phyloP scores from a whole-genome alignment of 2,113 vertebrate genomes.

The Oplegnathus fasciatus region DNA sequence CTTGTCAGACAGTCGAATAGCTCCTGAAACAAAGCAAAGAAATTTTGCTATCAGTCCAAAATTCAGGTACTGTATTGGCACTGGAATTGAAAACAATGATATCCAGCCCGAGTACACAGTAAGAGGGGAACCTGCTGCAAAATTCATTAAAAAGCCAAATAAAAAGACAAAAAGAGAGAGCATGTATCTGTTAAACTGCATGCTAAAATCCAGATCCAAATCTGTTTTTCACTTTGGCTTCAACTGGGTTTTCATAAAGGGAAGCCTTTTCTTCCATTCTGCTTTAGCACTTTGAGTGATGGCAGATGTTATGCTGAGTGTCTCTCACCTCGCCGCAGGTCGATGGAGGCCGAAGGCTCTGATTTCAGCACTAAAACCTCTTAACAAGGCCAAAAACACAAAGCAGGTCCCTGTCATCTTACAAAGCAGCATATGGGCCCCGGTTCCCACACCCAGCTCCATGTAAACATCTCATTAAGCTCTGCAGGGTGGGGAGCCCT shows the following conservation, averaged over 20 bases:
- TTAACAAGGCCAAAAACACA: conserved; percentile 53
- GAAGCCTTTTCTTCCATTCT: neutral
- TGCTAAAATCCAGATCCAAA: neutral
- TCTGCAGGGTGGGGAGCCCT: conserved; percentile 37
- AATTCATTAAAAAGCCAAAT: neutral
- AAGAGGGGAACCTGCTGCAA: neutral
- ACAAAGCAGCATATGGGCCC: conserved; percentile 56
- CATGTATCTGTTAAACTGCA: neutral
- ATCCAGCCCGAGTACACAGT: neutral
- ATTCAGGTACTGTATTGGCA: neutral
- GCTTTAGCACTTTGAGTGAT: neutral
- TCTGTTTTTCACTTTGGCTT: neutral
- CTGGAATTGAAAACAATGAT: neutral
- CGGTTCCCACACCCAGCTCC: conserved; percentile 74
- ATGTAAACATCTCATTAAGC: conserved; percentile 77
- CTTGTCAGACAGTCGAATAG: no score
- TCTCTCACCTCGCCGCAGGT: conserved; percentile 30
- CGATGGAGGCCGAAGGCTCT: conserved; percentile 9
- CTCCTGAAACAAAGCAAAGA: no score
- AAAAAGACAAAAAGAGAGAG: neutral
- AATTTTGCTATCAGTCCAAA: no score
- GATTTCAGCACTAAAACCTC: conserved; percentile 62
- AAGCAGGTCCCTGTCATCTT: conserved; percentile 73
- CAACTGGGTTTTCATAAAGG: neutral
- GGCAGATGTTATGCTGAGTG: neutral